These are phyloP conservation scores for Drosophila teissieri DNA, from an alignment of 1,140 invertebrate species.

Conservation along the genomic window DNA sequence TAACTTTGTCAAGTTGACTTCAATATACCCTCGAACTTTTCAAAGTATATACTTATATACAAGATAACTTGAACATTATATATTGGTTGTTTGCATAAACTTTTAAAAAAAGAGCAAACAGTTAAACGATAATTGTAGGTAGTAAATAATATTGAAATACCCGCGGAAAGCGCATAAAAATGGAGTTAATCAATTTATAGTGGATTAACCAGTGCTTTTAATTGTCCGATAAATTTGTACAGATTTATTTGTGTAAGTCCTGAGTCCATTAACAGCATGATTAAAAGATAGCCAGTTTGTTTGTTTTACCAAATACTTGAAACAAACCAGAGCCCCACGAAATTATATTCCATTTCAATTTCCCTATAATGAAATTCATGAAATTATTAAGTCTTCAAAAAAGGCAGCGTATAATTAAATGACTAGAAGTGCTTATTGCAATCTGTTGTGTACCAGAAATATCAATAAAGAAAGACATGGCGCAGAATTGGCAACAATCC, in stretches of 20 bases:
- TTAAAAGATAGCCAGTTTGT: neutral
- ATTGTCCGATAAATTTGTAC: neutral
- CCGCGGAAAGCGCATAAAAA: neutral
- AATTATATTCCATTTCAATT: no score
- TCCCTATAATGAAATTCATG: no score
- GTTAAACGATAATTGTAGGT: no score
- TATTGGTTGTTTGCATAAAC: no score
- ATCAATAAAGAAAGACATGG: neutral
- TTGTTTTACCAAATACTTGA: neutral
- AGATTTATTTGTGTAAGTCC: neutral
- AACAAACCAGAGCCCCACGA: neutral
- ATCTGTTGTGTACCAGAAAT: neutral
- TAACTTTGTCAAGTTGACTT: neutral
- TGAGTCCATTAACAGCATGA: slow-evolving; percentile 4
- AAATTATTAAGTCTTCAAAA: neutral
- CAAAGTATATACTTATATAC: no score
- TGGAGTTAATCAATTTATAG: neutral
- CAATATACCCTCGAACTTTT: neutral
- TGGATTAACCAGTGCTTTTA: neutral
- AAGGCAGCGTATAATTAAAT: neutral
- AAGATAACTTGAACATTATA: no score
- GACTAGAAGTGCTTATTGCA: neutral
- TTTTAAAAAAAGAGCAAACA: no score
- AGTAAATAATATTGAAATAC: no score
- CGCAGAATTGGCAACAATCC: neutral